Evolutionary conservation across 2,888 invertebrate genomes (phyloP), one percentile per base, ranked within the genome.

Genomic region (Platycnemis pennipes): DNA sequence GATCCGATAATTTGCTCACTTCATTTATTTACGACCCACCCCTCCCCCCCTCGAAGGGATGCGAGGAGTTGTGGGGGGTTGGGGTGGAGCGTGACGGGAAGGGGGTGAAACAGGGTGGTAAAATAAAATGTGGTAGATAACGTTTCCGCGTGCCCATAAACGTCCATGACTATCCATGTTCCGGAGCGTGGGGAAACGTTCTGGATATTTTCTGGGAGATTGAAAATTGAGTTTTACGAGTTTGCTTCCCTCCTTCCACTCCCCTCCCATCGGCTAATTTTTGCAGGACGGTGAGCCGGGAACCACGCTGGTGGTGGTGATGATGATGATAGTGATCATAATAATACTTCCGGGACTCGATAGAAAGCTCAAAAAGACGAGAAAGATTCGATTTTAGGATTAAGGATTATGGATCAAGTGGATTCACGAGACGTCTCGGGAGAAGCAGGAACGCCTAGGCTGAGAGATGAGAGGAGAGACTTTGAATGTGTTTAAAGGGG

Each of bases 1-100:
- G 91, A 56, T 45, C 91, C 63, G 91, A 63, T 91, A 63, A 91
- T 91, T 91, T 91, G 91, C 44, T 56, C 63, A 91, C 56, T 91
- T 91, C 56, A 91, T 91, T 63, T 91, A 46, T 91, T 91, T 91
- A 91, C 56, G 91, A 69, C 56, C 26, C 31, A 37, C 31, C 77
- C 77, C 77, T 13, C 31, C 13, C 31, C 77, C 77, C 77, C 77
- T 31, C n/a, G 22, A 7, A 2, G 63, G 7, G 63, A n/a, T 3
- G 63, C 26, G 19, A 8, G 63, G n/a, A 22, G 13, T 16, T n/a
- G 4, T 49, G 49, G 49, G 49, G 5, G 49, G 3, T 5, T 63
- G 31, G n/a, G n/a, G 37, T 26, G 77, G 37, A 37, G 77, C 13
- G n/a, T n/a, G 26, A 22, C 16, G 63, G 63, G 19, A 13, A 11